Conservation (phyloP, 2,888 invertebrate genomes). For the Troides oblongomaculatus region DNA sequence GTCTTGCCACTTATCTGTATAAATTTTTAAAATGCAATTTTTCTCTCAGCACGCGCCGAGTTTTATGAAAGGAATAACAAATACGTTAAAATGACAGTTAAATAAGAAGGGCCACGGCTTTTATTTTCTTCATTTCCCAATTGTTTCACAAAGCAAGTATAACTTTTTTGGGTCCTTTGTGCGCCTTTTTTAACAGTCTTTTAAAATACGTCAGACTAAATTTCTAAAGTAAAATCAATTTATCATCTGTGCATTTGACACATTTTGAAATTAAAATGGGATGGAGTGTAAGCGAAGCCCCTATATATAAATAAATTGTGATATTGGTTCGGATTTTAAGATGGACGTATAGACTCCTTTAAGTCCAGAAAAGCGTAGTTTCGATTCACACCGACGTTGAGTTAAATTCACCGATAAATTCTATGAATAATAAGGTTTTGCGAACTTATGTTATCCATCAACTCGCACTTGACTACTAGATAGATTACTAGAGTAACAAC, state of each 20-base stretch:
- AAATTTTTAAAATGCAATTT: slow-evolving; percentile 27
- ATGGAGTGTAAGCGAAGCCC: background rate
- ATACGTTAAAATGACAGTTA: slow-evolving; percentile 57
- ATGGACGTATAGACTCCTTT: no score
- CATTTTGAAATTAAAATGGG: slow-evolving; percentile 12
- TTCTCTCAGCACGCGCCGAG: slow-evolving; percentile 59
- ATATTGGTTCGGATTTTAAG: no score
- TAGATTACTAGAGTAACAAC: no score
- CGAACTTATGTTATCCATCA: no score
- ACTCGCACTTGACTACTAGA: no score
- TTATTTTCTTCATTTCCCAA: slow-evolving; percentile 21
- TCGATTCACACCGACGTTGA: no score
- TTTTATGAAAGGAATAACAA: slow-evolving; percentile 73
- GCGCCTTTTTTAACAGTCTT: slow-evolving; percentile 12
- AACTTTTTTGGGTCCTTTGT: slow-evolving; percentile 10
- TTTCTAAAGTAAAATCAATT: slow-evolving; percentile 1
- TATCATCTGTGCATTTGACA: background rate
- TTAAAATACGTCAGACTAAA: slow-evolving; percentile 2
- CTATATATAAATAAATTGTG: no score
- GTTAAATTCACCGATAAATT: no score
- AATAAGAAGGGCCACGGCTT: slow-evolving; percentile 19
- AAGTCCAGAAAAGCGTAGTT: no score
- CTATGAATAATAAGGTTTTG: no score
- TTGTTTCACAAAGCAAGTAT: slow-evolving; percentile 21
- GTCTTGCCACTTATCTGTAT: slow-evolving; percentile 21